These are phyloP conservation scores for Celastrina argiolus DNA, from an alignment of 2,888 invertebrate genomes.

Conservation along the genomic window DNA sequence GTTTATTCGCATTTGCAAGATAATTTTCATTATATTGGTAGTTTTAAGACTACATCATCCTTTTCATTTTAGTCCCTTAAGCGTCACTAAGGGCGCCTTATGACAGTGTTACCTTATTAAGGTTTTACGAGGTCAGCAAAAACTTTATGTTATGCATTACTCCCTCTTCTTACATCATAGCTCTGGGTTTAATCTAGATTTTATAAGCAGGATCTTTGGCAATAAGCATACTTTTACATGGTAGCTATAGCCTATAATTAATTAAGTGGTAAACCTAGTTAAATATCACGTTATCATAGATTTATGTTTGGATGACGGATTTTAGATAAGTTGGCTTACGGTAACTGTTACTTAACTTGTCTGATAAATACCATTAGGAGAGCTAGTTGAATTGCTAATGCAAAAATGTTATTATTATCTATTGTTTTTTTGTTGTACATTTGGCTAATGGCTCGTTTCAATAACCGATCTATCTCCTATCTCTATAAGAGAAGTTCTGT, in stretches of 20 bases:
- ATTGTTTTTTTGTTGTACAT: neutral
- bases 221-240: neutral
- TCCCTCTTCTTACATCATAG: neutral
- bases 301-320: constrained; percentile 12
- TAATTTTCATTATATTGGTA: too few species aligned
- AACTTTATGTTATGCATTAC: neutral
- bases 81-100: neutral
- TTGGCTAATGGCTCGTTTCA: too few species aligned
- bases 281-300: constrained; percentile 13
- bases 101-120: neutral
- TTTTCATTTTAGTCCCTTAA: neutral
- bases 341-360: neutral
- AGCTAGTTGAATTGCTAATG: neutral
- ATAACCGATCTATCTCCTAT: too few species aligned
- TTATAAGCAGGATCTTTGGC: neutral
- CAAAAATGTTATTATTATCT: neutral
- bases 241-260: neutral
- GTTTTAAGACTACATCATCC: neutral
- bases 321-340: neutral
- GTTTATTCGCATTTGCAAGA: too few species aligned
- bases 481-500: too few species aligned
- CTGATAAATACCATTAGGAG: neutral
- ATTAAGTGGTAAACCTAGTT: constrained; percentile 8
- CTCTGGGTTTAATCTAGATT: neutral
- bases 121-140: neutral